Conservation (phyloP, 2,113 vertebrate genomes). For the Puffinus mauretanicus region DNA sequence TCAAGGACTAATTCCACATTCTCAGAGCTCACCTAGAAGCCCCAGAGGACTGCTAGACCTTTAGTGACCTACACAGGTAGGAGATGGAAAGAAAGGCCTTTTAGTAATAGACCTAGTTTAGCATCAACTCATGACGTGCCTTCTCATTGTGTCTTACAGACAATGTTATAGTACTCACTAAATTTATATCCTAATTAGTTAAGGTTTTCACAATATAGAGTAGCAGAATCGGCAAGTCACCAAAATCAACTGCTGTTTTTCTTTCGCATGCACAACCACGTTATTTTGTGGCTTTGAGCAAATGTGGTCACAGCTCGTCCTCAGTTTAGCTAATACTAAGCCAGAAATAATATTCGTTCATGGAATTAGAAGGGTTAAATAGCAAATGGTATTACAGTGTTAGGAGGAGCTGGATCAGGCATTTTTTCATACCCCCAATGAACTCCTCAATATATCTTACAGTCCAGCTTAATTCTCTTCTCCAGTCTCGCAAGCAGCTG, state of each 20-base stretch:
- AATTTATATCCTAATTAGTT: background rate
- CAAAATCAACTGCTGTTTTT: background rate
- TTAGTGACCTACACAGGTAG: background rate
- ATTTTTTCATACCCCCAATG: background rate
- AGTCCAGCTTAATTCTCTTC: background rate
- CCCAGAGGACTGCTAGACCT: background rate
- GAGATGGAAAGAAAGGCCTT: background rate
- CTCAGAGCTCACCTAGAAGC: background rate
- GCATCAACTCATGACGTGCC: accelerated
- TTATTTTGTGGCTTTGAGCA: background rate
- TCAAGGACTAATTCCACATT: background rate
- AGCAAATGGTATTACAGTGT: background rate
- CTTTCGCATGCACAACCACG: background rate
- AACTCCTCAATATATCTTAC: background rate
- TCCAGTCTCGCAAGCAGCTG: background rate
- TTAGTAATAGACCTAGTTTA: too few relatives aligned
- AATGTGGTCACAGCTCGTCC: background rate
- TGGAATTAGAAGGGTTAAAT: background rate
- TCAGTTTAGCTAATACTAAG: background rate
- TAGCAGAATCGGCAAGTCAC: background rate
- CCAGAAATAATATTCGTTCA: background rate
- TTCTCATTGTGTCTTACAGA: background rate
- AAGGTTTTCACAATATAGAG: background rate
- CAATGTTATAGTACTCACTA: too few relatives aligned
- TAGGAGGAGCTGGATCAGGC: background rate